phyloP scores from a whole-genome alignment of 2,797 vertebrate species.

The Anniella stebbinsi region DNA sequence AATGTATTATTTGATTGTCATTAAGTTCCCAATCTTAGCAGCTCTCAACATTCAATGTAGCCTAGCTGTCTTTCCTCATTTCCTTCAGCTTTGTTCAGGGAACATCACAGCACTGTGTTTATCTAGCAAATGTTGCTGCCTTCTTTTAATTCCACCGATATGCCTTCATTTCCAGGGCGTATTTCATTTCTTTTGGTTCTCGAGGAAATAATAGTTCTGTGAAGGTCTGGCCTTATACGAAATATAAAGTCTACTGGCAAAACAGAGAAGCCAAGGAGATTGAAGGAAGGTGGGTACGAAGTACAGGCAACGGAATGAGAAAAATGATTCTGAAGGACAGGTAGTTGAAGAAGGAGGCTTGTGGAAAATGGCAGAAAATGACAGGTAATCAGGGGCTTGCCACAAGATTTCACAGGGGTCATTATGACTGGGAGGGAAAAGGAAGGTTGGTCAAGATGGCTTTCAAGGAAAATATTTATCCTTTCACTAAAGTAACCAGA shows the following conservation, averaged over 20 bases:
- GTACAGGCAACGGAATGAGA: not conserved
- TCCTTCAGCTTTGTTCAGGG: conserved; percentile 31
- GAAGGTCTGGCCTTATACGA: not conserved
- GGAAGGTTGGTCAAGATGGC: not conserved
- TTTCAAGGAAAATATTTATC: conserved; percentile 6
- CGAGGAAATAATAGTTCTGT: not conserved
- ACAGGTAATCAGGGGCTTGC: not conserved
- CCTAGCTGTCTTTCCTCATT: conserved; percentile 41
- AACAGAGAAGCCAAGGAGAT: not conserved
- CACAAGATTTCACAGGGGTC: not conserved
- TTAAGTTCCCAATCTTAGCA: conserved; percentile 19
- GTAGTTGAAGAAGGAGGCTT: not conserved
- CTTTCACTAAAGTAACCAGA: not conserved
- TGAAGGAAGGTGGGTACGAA: not conserved
- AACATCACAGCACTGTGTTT: conserved; percentile 21
- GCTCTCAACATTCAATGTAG: conserved; percentile 25
- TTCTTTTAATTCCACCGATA: not conserved
- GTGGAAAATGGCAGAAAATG: not conserved
- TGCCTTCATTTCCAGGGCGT: not conserved
- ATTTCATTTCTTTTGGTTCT: not conserved
- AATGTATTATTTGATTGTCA: conserved; percentile 46
- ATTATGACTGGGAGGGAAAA: not conserved
- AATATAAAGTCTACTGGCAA: not conserved
- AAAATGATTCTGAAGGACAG: not conserved
- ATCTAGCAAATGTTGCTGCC: not conserved